Base-by-base conservation (phyloP, 1,140 invertebrate species). In the Drosophila ficusphila region DNA sequence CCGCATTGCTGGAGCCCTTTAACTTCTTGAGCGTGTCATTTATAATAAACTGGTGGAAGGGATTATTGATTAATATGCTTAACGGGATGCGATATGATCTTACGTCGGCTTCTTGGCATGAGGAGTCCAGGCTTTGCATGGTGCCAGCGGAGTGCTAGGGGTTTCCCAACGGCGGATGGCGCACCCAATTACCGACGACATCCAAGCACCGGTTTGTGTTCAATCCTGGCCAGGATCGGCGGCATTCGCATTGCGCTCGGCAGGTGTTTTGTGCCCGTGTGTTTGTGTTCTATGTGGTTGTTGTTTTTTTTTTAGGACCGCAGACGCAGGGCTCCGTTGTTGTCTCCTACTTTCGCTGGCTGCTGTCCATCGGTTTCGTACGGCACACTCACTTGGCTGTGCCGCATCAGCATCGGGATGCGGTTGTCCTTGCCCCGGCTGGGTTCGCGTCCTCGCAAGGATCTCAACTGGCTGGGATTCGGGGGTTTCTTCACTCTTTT, bases 81-180 rank as follows among this genome's bases (percentile, higher is more conserved):
- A 29, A 57, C 3, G 48, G 39, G 33, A 44, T 56, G n/a, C n/a
- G n/a, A n/a, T n/a, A n/a, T n/a, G 9, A 6, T 23, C 93, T 92
- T 91, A 93, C 93, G 91, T 94, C 93, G 92, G 93, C 93, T 93
- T 94, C 93, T 91, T 93, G 92, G 92, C 92, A 93, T 92, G 93
- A 92, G 89, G 92, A 93, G 90, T 93, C 93, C 92, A 93, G 92
- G 90, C 93, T 93, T 93, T 93, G 93, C 93, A 94, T 94, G 90
- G 91, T 93, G 93, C 85, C 89, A 75, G 85, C 73, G 85, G 60
- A 65, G 47, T 91, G 90, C 89, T 90, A 91, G 91, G 91, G 83
- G 83, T 90, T 89, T 75, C 86, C 60, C 60, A 46, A 72, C 33
- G 60, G 46, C 44, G 60, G 53, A 57, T 54, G 33, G 33, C 34